Percentiles rank a stretch among this genome's conserved stretches.
These are phyloP conservation scores for Drosophila fuyamai DNA, from an alignment of 1,140 invertebrate genomes.

Conservation along the genomic window DNA sequence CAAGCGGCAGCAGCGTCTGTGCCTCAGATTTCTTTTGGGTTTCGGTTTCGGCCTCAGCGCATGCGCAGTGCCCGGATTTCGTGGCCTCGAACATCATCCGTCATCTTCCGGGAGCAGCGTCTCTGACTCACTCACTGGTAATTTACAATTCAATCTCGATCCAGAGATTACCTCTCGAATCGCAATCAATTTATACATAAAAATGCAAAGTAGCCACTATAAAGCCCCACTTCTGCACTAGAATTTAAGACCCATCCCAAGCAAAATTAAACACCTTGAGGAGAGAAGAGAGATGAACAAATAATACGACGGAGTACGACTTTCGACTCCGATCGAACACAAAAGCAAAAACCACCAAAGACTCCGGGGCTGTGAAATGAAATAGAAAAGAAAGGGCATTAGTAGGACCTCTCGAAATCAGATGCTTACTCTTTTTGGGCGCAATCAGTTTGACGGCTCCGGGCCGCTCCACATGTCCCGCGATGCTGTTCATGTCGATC, in stretches of 20 bases:
- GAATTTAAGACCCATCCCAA: slow-evolving; percentile 25
- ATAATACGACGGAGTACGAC: slow-evolving; percentile 40
- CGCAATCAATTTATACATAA: slow-evolving; percentile 8
- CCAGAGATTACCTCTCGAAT: background rate
- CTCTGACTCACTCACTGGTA: background rate
- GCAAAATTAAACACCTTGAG: slow-evolving; percentile 40
- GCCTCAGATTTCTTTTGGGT: slow-evolving; percentile 3
- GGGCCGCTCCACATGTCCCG: slow-evolving; percentile 87
- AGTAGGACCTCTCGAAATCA: slow-evolving; percentile 38
- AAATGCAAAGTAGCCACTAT: background rate
- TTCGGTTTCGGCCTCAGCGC: slow-evolving; percentile 39
- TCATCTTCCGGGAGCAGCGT: slow-evolving; percentile 1
- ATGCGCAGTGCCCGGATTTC: slow-evolving; percentile 49
- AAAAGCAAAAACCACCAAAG: slow-evolving; percentile 75
- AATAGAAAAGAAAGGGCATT: slow-evolving; percentile 84
- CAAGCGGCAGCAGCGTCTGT: slow-evolving; percentile 27
- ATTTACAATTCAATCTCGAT: slow-evolving; percentile 2
- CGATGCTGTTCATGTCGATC: slow-evolving; percentile 85
- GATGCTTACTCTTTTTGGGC: slow-evolving; percentile 94
- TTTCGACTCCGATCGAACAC: slow-evolving; percentile 15
- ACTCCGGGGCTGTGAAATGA: slow-evolving; percentile 45
- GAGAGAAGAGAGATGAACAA: slow-evolving; percentile 33
- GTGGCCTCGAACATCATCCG: slow-evolving; percentile 1
- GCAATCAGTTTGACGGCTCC: slow-evolving; percentile 93
- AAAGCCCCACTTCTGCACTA: slow-evolving; percentile 1